phyloP scores from a whole-genome alignment of 2,888 invertebrate genomes.

The Galeruca laticollis region DNA sequence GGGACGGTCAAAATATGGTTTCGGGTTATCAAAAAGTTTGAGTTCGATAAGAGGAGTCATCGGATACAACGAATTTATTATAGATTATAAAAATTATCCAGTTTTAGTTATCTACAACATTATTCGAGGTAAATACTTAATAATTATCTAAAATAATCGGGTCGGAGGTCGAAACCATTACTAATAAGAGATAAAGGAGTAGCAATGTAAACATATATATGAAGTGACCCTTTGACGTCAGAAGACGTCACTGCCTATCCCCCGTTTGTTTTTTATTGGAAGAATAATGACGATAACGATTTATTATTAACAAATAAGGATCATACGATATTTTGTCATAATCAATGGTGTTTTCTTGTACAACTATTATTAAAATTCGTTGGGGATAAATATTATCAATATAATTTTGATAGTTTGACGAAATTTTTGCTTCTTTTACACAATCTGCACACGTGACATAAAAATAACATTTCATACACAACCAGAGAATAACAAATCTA shows the following conservation, averaged over 20 bases:
- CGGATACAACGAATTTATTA: not conserved
- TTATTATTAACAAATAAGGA: constrained; percentile 24
- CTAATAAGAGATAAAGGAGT: constrained; percentile 21
- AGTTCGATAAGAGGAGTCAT: not conserved
- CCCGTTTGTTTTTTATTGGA: constrained; percentile 24
- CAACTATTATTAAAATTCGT: constrained; percentile 8
- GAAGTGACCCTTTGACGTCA: constrained; percentile 27
- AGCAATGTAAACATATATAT: constrained; percentile 14
- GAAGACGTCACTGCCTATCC: constrained; percentile 28
- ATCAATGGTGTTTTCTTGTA: constrained; percentile 4
- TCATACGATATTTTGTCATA: constrained; percentile 26
- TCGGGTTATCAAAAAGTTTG: no score
- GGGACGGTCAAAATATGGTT: not conserved
- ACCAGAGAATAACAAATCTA: no score
- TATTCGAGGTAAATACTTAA: constrained; percentile 21
- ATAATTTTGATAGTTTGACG: constrained; percentile 16
- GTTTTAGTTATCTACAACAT: constrained; percentile 7
- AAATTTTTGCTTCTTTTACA: not conserved
- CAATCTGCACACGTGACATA: not conserved
- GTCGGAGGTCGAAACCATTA: constrained; percentile 19
- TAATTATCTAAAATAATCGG: constrained; percentile 23
- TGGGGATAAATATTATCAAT: no score
- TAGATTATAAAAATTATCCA: not conserved
- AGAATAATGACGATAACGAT: constrained; percentile 16
- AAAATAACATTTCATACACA: not conserved